These are phyloP conservation scores for Phoenicopterus ruber DNA, from an alignment of 2,113 vertebrate genomes.

Conservation along the genomic window DNA sequence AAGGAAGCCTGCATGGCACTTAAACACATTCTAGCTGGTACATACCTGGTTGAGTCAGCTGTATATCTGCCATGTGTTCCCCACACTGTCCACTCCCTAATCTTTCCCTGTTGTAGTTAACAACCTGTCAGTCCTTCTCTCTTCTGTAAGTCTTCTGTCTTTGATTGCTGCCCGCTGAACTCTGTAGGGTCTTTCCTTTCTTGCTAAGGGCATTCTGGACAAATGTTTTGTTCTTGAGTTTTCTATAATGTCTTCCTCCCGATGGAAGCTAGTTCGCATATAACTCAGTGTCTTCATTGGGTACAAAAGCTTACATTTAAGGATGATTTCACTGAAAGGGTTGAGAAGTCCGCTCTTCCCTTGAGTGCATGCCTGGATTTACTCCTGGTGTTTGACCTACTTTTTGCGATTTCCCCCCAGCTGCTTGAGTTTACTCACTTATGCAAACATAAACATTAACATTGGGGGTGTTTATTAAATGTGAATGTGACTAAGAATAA, in stretches of 20 bases:
- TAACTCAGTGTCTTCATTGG: neutral
- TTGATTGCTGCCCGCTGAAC: neutral
- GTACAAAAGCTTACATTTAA: neutral
- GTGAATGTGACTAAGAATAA: neutral
- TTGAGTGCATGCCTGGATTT: neutral
- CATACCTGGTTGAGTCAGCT: neutral
- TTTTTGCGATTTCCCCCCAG: neutral
- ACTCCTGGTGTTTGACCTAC: neutral
- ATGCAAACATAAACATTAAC: neutral
- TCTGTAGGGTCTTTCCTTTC: neutral
- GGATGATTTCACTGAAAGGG: neutral
- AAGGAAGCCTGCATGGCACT: neutral
- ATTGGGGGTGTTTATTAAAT: neutral
- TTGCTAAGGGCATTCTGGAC: neutral
- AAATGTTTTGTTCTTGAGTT: neutral
- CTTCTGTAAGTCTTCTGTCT: neutral
- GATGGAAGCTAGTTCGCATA: neutral
- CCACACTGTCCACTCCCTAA: rapidly evolving
- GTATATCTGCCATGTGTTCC: neutral
- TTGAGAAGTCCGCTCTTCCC: neutral
- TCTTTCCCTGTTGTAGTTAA: neutral
- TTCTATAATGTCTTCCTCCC: neutral
- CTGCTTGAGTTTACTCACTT: neutral
- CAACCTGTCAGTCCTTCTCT: neutral
- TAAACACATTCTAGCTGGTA: neutral